phyloP scores from a whole-genome alignment of 2,888 invertebrate species.

The Napeogenes sylphis region DNA sequence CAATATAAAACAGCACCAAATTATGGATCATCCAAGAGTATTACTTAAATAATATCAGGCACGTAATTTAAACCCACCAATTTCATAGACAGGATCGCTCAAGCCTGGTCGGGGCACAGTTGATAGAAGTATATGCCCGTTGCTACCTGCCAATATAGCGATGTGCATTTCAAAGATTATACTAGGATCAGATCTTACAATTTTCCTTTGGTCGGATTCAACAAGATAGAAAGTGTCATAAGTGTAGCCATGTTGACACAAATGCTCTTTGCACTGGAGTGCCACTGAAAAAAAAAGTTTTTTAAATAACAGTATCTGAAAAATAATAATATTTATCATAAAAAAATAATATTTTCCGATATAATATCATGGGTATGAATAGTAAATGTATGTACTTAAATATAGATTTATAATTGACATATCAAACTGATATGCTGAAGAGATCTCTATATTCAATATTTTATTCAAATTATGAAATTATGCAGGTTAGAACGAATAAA shows the following conservation, averaged over 20 bases:
- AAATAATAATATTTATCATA: too few relatives aligned
- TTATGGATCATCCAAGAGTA: background rate
- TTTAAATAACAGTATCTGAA: too few relatives aligned
- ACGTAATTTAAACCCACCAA: constrained; percentile 57
- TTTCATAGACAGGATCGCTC: constrained; percentile 81
- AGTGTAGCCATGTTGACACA: constrained; percentile 73
- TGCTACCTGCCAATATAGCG: constrained; percentile 80
- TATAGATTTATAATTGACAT: constrained; percentile 3
- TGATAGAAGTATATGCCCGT: constrained; percentile 83
- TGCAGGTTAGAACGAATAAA: background rate
- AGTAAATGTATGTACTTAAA: background rate
- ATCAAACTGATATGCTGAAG: too few relatives aligned
- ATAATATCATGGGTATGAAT: too few relatives aligned
- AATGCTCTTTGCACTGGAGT: constrained; percentile 73
- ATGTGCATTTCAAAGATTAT: constrained; percentile 79
- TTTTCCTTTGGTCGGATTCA: constrained; percentile 41
- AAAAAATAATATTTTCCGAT: too few relatives aligned
- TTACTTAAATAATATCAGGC: background rate
- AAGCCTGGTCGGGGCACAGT: constrained; percentile 61
- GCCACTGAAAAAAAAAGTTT: constrained; percentile 53
- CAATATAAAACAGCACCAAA: too few relatives aligned
- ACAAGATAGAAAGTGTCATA: constrained; percentile 79
- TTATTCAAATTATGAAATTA: background rate
- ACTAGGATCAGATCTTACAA: constrained; percentile 36
- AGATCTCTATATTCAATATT: background rate